Conservation (phyloP, 1,140 invertebrate species). For the Adelges cooleyi region DNA sequence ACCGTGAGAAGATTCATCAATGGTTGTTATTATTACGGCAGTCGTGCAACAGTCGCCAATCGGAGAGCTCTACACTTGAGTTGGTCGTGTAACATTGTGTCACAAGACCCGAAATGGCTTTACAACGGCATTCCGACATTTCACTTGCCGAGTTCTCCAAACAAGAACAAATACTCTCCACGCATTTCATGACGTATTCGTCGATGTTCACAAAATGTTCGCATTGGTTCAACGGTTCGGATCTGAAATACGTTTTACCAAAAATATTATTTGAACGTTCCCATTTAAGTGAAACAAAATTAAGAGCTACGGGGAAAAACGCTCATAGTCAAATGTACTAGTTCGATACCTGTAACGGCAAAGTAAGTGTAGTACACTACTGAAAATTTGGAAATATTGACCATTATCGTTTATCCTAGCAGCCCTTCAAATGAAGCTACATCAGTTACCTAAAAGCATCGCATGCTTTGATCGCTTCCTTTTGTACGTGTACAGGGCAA, state of each 20-base stretch:
- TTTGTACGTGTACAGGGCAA: conserved; percentile 47
- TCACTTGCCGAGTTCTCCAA: conserved; percentile 39
- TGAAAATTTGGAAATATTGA: no score
- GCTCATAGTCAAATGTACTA: no score
- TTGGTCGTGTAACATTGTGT: conserved; percentile 55
- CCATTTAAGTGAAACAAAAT: no score
- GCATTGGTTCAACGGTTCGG: conserved; percentile 51
- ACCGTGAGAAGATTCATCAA: neutral
- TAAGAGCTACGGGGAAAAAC: no score
- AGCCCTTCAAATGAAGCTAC: no score
- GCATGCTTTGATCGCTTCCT: conserved; percentile 51
- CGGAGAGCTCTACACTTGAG: conserved; percentile 47
- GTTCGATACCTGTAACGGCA: no score
- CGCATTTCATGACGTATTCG: conserved; percentile 54
- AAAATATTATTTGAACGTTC: no score
- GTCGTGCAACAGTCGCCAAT: conserved; percentile 56
- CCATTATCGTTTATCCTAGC: no score
- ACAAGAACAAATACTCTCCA: conserved; percentile 61
- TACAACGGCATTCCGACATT: conserved; percentile 53
- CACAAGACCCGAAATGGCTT: conserved; percentile 53
- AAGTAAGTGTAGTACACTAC: no score
- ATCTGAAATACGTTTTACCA: conserved; percentile 39
- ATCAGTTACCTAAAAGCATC: conserved; percentile 32
- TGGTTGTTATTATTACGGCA: conserved; percentile 52
- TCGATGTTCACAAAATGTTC: conserved; percentile 48